Evolutionary conservation across 2,113 vertebrate genomes (phyloP).

Genomic region (Hippocampus comes): DNA sequence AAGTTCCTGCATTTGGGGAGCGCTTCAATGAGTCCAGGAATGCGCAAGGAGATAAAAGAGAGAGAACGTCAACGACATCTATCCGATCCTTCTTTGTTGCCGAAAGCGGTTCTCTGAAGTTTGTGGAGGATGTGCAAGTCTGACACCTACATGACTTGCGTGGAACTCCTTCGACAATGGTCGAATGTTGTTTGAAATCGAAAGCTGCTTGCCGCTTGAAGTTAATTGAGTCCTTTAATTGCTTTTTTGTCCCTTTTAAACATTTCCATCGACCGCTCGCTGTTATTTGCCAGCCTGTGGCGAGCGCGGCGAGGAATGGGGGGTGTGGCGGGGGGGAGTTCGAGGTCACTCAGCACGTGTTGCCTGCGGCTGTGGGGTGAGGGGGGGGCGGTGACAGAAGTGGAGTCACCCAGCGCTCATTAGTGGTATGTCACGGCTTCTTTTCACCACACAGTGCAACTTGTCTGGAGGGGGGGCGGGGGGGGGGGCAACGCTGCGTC

Average conservation of each 20-base stretch:
- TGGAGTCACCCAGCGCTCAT: constrained; percentile 40
- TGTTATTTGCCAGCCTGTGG: background rate
- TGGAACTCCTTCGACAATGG: background rate
- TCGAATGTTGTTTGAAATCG: background rate
- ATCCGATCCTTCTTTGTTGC: too few species aligned
- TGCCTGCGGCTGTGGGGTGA: background rate
- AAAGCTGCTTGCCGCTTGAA: background rate
- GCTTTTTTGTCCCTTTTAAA: too few species aligned
- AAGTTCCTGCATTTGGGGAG: too few species aligned
- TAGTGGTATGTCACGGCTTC: constrained; percentile 63
- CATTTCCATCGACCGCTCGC: background rate
- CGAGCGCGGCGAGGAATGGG: background rate
- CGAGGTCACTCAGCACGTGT: background rate
- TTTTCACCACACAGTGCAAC: constrained; percentile 57
- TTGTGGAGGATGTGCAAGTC: too few species aligned
- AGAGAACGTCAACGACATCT: too few species aligned
- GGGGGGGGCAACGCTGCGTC: constrained; percentile 53
- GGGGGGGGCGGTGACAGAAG: background rate
- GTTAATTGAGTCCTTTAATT: background rate
- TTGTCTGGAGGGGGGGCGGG: constrained; percentile 54
- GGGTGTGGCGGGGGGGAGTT: background rate
- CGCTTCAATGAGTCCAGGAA: too few species aligned
- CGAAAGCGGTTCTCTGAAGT: too few species aligned
- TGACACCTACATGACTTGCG: too few species aligned
- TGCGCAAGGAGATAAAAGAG: too few species aligned